Percentiles rank a stretch among this genome's conserved stretches.
Conservation (phyloP, 2,888 invertebrate genomes). For the Cremastinae sp. region DNA sequence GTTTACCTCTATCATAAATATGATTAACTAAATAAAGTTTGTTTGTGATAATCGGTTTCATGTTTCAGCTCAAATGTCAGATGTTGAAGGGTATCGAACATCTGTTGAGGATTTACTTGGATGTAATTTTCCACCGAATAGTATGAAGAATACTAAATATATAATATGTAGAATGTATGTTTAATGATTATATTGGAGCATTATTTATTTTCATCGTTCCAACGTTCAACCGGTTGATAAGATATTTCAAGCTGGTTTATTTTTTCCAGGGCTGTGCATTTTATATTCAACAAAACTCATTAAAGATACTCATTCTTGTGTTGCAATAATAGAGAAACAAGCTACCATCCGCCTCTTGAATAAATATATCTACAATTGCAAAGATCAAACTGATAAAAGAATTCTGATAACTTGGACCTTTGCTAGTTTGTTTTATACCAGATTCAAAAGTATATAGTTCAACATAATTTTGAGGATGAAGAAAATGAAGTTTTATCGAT, state of each 20-base stretch:
- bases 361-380: background rate
- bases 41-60: background rate
- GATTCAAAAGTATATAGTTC: background rate
- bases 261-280: constrained; percentile 18
- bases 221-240: constrained; percentile 42
- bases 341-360: background rate
- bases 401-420: background rate
- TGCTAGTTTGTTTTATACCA: background rate
- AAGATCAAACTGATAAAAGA: constrained; percentile 5
- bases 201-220: constrained; percentile 41
- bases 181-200: constrained; percentile 15
- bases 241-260: constrained; percentile 31
- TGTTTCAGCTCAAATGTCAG: background rate
- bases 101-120: constrained; percentile 20
- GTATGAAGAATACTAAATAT: background rate
- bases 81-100: constrained; percentile 21
- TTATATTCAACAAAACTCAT: constrained; percentile 7
- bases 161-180: constrained; percentile 5
- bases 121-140: constrained; percentile 31
- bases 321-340: constrained; percentile 13
- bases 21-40: background rate
- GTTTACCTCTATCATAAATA: background rate
- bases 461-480: background rate
- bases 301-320: background rate
- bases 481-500: background rate